phyloP scores from a whole-genome alignment of 2,797 vertebrate genomes.

The Acanthornis magna region DNA sequence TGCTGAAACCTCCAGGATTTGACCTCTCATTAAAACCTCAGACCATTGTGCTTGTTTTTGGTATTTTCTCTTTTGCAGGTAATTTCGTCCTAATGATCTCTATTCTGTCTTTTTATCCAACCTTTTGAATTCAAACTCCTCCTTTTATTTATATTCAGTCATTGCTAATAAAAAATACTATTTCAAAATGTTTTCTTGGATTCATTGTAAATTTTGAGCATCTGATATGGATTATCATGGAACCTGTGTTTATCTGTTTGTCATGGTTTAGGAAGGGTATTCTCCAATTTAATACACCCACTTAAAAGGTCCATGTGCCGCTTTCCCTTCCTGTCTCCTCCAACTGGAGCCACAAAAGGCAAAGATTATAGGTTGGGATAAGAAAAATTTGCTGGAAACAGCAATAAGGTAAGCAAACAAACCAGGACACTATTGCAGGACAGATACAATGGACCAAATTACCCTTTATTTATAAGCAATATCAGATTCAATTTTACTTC shows the following conservation, averaged over 20 bases:
- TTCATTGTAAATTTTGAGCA: neutral
- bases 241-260: neutral
- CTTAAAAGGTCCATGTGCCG: rapidly evolving
- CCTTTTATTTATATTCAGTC: neutral
- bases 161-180: neutral
- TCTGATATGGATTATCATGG: neutral
- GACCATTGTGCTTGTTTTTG: neutral
- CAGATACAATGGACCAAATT: neutral
- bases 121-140: neutral
- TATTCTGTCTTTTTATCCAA: neutral
- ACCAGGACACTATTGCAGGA: neutral
- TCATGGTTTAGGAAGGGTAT: neutral
- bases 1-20: neutral
- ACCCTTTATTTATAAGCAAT: neutral
- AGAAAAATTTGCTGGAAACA: neutral
- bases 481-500: neutral
- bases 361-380: neutral
- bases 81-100: neutral
- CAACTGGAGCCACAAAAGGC: neutral
- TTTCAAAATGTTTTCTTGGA: neutral
- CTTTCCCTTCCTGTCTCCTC: neutral
- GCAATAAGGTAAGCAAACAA: neutral
- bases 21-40: neutral
- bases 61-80: neutral
- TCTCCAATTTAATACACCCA: neutral